These are phyloP conservation scores for Caenorhabditis sulstoni DNA, from an alignment of 2,888 invertebrate genomes.

Conservation along the genomic window DNA sequence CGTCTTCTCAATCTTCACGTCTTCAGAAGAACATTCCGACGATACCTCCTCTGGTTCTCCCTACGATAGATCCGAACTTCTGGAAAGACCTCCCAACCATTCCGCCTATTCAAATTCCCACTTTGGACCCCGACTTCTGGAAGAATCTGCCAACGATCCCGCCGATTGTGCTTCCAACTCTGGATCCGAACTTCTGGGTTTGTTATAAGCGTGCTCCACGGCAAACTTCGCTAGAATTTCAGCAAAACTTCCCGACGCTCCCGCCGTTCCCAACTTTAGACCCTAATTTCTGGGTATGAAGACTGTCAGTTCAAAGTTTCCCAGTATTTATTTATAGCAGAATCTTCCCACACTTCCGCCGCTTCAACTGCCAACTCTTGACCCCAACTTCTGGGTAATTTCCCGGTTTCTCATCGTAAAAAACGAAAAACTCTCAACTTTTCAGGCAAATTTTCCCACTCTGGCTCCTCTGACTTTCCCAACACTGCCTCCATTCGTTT, in stretches of 20 bases:
- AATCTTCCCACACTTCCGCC: conserved; percentile 56
- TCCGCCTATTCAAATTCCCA: conserved; percentile 34
- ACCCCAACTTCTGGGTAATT: conserved; percentile 18
- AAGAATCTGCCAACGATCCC: conserved; percentile 27
- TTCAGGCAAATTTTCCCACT: not conserved
- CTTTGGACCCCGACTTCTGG: conserved; percentile 35
- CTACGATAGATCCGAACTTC: conserved; percentile 29
- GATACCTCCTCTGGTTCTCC: conserved; percentile 20
- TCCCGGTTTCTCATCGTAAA: too few species aligned
- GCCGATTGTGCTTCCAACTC: conserved; percentile 18
- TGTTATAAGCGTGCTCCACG: not conserved
- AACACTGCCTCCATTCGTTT: not conserved
- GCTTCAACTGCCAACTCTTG: conserved; percentile 19
- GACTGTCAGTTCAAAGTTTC: not conserved
- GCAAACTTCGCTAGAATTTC: not conserved
- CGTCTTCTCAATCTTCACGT: conserved; percentile 6
- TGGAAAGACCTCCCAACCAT: conserved; percentile 21
- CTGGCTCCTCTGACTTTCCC: not conserved
- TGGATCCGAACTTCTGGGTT: conserved; percentile 48
- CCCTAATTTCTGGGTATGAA: conserved; percentile 43
- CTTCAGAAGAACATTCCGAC: conserved; percentile 44
- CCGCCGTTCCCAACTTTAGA: conserved; percentile 42
- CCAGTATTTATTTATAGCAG: conserved; percentile 16
- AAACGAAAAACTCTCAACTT: too few species aligned
- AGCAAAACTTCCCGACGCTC: conserved; percentile 29